Conservation (phyloP, 37 sponge, comb jelly and placozoan genomes). For the Crambe crambe region DNA sequence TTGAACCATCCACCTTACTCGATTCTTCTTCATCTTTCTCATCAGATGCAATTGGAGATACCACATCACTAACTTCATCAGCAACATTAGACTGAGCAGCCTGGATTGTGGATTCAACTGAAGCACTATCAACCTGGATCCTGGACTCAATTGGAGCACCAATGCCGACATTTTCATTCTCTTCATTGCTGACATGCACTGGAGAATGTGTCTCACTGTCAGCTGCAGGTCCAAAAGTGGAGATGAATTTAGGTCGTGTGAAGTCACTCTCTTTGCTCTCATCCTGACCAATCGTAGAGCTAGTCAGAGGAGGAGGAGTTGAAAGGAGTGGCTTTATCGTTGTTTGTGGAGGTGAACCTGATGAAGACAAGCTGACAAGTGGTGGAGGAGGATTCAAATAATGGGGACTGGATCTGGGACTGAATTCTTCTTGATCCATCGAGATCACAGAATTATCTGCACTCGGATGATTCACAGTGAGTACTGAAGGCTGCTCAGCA, state of each 20-base stretch:
- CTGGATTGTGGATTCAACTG: too few species aligned
- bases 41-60: neutral
- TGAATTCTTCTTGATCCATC: neutral
- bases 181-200: too few species aligned
- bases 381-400: neutral
- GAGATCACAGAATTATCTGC: neutral
- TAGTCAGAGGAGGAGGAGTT: neutral
- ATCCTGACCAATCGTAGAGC: neutral
- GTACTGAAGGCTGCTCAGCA: neutral
- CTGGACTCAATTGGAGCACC: too few species aligned
- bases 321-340: neutral
- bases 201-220: neutral
- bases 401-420: neutral
- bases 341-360: too few species aligned
- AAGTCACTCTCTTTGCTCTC: neutral
- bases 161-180: too few species aligned
- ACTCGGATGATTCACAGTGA: neutral
- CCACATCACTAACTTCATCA: neutral
- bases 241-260: conserved; percentile 1
- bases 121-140: too few species aligned
- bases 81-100: too few species aligned
- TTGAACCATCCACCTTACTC: too few species aligned
- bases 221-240: conserved; percentile 9
- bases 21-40: conserved; percentile 1
- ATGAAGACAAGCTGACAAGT: neutral